Evolutionary conservation across 2,888 invertebrate genomes (phyloP).

Genomic region (Heliconius ismenius): DNA sequence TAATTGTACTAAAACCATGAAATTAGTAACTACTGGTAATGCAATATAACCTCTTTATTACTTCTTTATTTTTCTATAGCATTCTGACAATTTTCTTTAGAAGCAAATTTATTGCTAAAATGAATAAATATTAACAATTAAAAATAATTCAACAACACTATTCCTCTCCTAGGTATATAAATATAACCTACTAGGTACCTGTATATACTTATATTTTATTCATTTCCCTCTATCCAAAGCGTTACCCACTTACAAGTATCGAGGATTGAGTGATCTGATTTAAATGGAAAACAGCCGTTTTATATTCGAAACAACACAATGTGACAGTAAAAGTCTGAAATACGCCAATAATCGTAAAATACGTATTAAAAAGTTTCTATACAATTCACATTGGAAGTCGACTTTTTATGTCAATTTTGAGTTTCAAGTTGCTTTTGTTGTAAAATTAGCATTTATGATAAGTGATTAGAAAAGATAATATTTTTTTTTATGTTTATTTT

Average conservation of each 20-base stretch:
- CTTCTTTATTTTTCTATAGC: too few species aligned
- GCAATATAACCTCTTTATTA: too few species aligned
- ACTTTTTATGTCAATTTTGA: conserved; percentile 7
- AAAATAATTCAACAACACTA: background rate
- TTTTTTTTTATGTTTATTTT: background rate
- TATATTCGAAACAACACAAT: conserved; percentile 24
- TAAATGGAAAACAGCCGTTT: conserved; percentile 23
- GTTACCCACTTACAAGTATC: conserved; percentile 5
- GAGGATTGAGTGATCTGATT: conserved; percentile 19
- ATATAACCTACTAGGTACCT: background rate
- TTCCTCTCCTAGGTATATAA: background rate
- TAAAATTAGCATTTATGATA: conserved; percentile 1
- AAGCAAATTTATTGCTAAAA: too few species aligned
- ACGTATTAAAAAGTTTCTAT: conserved; percentile 17
- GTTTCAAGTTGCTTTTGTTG: background rate
- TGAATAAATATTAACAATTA: background rate
- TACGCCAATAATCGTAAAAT: conserved; percentile 23
- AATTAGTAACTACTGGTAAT: too few species aligned
- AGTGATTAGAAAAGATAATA: background rate
- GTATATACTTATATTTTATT: background rate
- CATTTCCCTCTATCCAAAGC: background rate
- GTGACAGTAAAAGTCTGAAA: conserved; percentile 24
- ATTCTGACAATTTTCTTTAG: too few species aligned
- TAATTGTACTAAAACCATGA: too few species aligned
- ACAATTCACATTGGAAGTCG: conserved; percentile 9